A percentile compares a stretch with the other conserved stretches of the same genome.
Evolutionary conservation across 1,140 invertebrate genomes (phyloP).

Genomic region (Caenorhabditis latens): DNA sequence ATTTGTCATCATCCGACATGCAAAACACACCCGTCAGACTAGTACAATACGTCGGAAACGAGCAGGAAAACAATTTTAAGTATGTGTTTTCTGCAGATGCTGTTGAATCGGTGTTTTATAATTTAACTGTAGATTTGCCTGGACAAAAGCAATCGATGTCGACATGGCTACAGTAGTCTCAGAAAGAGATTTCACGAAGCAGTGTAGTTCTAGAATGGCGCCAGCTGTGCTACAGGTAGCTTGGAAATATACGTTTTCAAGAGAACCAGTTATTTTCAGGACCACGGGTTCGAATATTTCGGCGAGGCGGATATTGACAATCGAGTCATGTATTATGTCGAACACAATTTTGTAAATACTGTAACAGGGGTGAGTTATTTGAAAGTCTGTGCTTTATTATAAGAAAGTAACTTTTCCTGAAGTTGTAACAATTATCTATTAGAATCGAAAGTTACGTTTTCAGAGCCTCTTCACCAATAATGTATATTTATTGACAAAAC

Average conservation of each 20-base stretch:
- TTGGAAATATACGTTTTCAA: not conserved
- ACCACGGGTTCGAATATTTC: slow-evolving; percentile 55
- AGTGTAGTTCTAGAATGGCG: slow-evolving; percentile 57
- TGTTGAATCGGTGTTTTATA: not conserved
- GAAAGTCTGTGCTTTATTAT: not conserved
- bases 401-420: not conserved
- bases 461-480: slow-evolving; percentile 56
- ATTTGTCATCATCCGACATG: slow-evolving; percentile 21
- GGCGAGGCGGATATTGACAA: slow-evolving; percentile 63
- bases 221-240: slow-evolving; percentile 52
- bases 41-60: slow-evolving; percentile 59
- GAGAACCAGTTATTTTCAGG: not conserved
- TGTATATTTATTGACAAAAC: slow-evolving; percentile 59
- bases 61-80: slow-evolving; percentile 60
- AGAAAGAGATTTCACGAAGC: not conserved
- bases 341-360: slow-evolving; percentile 31
- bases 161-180: slow-evolving; percentile 56
- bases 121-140: slow-evolving; percentile 46
- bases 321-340: slow-evolving; percentile 61
- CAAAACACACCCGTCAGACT: slow-evolving; percentile 5
- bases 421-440: not conserved
- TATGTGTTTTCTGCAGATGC: not conserved
- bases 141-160: slow-evolving; percentile 46
- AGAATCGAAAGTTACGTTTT: slow-evolving; percentile 5
- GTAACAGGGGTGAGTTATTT: slow-evolving; percentile 32